Evolutionary conservation across 2,797 vertebrate species (phyloP).

Genomic region (Phalloptychus januarius): DNA sequence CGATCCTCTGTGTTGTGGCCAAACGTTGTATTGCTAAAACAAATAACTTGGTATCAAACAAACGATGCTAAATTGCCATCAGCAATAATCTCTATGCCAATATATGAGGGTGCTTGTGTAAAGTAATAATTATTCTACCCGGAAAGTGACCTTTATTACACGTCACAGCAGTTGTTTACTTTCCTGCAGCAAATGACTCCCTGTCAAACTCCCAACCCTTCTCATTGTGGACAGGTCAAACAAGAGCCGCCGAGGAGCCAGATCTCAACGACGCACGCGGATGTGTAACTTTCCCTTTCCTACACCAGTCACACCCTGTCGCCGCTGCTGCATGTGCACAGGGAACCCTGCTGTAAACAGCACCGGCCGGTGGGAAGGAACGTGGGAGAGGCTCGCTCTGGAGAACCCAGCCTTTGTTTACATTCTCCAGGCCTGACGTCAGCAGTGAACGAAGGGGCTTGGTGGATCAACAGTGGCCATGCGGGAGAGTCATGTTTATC

Average conservation of each 20-base stretch:
- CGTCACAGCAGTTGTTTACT: conserved; percentile 43
- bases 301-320: conserved; percentile 29
- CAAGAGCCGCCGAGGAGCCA: conserved; percentile 20
- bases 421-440: conserved; percentile 77
- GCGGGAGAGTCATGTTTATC: conserved; percentile 69
- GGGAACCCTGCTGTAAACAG: conserved; percentile 63
- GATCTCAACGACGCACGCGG: conserved; percentile 52
- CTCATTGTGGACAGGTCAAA: conserved; percentile 48
- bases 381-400: conserved; percentile 59
- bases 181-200: conserved; percentile 16
- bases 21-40: neutral
- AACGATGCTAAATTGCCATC: neutral
- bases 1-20: neutral
- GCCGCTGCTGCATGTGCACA: conserved; percentile 28
- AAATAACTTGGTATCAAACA: neutral
- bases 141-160: conserved; percentile 24
- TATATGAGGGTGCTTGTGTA: conserved; percentile 5
- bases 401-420: conserved; percentile 75
- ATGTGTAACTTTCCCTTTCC: conserved; percentile 69
- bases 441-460: conserved; percentile 41
- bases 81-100: neutral
- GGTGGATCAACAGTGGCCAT: conserved; percentile 58
- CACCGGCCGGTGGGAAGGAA: conserved; percentile 52
- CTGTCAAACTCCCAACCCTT: conserved; percentile 24
- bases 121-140: conserved; percentile 11